These are phyloP conservation scores for Myzus persicae DNA, from an alignment of 1,140 invertebrate genomes.

Conservation along the genomic window DNA sequence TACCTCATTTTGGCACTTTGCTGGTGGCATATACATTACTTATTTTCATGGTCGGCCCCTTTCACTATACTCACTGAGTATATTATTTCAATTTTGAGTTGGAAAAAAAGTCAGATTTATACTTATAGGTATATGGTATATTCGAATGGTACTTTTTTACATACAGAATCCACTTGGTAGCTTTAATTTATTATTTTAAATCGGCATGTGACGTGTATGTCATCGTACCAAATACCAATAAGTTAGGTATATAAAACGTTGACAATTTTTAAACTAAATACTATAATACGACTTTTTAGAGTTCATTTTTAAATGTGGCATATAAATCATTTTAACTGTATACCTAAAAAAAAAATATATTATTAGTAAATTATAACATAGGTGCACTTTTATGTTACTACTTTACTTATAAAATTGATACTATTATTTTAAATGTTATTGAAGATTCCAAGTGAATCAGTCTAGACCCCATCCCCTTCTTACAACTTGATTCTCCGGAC, in stretches of 20 bases:
- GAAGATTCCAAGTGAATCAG: background rate
- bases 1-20: background rate
- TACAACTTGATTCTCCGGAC: background rate
- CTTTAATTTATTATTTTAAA: background rate
- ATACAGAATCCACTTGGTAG: background rate
- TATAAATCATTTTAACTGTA: background rate
- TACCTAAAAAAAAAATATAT: too few relatives aligned
- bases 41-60: background rate
- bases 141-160: background rate
- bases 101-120: background rate
- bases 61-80: background rate
- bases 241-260: background rate
- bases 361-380: background rate
- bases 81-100: conserved; percentile 2
- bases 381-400: background rate
- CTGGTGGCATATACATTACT: background rate
- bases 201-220: background rate
- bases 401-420: background rate
- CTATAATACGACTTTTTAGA: background rate
- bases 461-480: too few relatives aligned
- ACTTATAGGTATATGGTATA: too few relatives aligned
- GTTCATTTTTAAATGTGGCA: background rate
- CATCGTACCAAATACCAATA: background rate
- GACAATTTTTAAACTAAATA: background rate
- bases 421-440: background rate